Base-by-base conservation (phyloP, 2,888 invertebrate species). In the Drosophila heteroneura region DNA sequence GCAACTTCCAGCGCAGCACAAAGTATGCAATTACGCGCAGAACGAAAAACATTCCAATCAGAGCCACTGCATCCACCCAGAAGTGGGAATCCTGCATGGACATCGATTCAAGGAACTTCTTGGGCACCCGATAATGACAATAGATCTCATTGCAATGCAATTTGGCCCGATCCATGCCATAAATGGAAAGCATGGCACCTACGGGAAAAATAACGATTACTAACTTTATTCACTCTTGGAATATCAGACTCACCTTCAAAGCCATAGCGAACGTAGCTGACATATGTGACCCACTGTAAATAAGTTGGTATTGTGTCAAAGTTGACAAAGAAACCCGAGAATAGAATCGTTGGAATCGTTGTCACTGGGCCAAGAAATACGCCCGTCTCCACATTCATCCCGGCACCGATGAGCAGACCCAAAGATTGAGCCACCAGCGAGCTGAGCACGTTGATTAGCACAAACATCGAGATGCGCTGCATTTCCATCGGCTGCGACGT, bases 261-360 rank as follows among this genome's bases (percentile, higher is more conserved):
- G 39, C 98, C 97, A 92, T 98, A 98, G 68, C 97, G 95, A 61
- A 98, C 96, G 93, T 98, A 99, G 85, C 98, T 98, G 35, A 97
- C 94, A 93, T 98, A 98, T 3, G 98, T 96, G 28, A 98, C 94
- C 97, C 98, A 98, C 88, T 96, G 96, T 60, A 99, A 94, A 92
- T 98, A 98, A 64, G 95, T 95, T 5, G 98, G 98, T 92, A 98
- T 97, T 49, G 98, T 98, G 92, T 97, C 96, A 93, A 98, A 96
- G 93, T 97, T 98, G 57, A 98, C 97, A 94, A 98, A 98, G 95
- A 98, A 98, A 10, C 98, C 98, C 39, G 98, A 98, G 94, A 98
- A 98, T 37, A 98, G 95, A 56, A 98, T 96, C 66, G 98, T 96
- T 16, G 98, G 98, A 81, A 98, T 98, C 62, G 97, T 96, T 73